Base-by-base conservation (phyloP, 2,888 invertebrate species). In the Papilio demoleus region DNA sequence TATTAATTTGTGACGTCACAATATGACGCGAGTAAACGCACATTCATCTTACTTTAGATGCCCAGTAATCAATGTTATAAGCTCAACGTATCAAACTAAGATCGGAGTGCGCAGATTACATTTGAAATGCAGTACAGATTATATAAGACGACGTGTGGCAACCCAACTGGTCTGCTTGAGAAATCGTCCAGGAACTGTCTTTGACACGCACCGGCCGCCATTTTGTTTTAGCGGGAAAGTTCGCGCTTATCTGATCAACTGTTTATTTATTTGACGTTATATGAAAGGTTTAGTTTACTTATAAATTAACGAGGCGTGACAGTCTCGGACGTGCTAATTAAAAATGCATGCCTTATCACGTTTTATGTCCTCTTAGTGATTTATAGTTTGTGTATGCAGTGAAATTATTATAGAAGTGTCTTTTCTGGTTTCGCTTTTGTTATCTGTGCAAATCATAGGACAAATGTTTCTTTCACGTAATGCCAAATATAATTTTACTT, bases 131-230 rank as follows among this genome's bases (percentile, higher is more conserved):
- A 40, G 38, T 22, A 64, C 58, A 38, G 40, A 24, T 72, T 66
- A 69, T 66, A 70, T 68, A 71, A 70, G 34, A 19, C 34, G 19
- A 27, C 58, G 73, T 73, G 50, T 72, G 65, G 53, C 71, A 71
- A 72, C 50, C 71, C 71, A 73, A 74, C 74, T 68, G 62, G 68
- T 38, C 17, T 64, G 73, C 70, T 70, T 70, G 71, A 71, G 72
- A 73, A 75, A 74, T 72, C 53, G 67, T 73, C 71, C 73, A 76
- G 75, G 77, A 77, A 82, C 76, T 76, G 72, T 71, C 74, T 60
- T 56, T 70, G 75, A 76, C 85, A 84, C 82, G 85, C 83, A 70
- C 81, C 65, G 69, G 61, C 71, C 70, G 70, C 75, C 73, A 74
- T 72, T 79, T 71, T 68, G 71, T 68, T 71, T 53, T 65, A 68